Base-by-base conservation (phyloP, 1,140 invertebrate species). In the Chlorops oryzae region DNA sequence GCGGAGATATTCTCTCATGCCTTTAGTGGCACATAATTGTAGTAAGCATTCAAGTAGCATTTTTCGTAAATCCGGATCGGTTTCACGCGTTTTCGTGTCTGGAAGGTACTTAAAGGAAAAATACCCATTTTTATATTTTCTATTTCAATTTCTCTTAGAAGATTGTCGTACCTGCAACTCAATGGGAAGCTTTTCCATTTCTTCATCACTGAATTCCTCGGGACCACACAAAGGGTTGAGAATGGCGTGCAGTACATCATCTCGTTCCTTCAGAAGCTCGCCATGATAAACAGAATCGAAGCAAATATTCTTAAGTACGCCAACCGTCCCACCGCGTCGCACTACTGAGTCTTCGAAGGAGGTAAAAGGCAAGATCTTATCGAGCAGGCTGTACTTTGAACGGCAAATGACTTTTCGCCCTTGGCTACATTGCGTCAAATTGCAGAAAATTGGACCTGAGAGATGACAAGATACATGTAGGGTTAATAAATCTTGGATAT, bases 171-270 rank as follows among this genome's bases (percentile, higher is more conserved):
- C 69, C 49, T 71, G 70, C n/a, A 96, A 75, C 38, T 89, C 84
- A 37, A 86, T 76, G 1, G 92, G 92, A 41, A 96, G 74, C 59
- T 81, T 82, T 17, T 93, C 88, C 74, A 85, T 93, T 62, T 95
- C 91, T 44, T 94, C 89, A 17, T 92, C 88, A 47, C 81, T 78
- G 64, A 92, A 92, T 58, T 92, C 87, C 67, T 93, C 90, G n/a
- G 84, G 83, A 0, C 92, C 92, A 69, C 90, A 89, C 32, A 96
- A 70, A 1, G 92, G 92, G 35, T 88, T 74, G 35, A 96, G 70
- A 21, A 96, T 70, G 54, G 83, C 77, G 3, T 89, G 80, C 43
- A 96, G 72, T 50, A 96, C 75, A 65, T 93, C 88, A 23, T 90
- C 78, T 48, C 90, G 79, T 6, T 81, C 75, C 53, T 82, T 80